A percentile compares a stretch with the other conserved stretches of the same genome.
These are phyloP conservation scores for Pseudopleuronectes americanus DNA, from an alignment of 2,797 vertebrate genomes.

Conservation along the genomic window DNA sequence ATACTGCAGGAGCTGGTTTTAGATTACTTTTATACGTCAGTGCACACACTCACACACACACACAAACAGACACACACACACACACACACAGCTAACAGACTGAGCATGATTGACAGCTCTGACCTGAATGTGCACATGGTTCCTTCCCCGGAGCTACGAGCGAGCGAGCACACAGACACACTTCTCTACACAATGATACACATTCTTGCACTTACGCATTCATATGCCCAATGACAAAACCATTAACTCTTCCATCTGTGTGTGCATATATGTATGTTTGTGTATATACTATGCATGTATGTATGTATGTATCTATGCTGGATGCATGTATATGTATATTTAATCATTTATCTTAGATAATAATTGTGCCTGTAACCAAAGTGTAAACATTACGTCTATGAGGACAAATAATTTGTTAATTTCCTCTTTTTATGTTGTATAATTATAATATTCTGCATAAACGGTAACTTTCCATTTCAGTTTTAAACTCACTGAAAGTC, in stretches of 20 bases:
- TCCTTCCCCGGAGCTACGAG: slow-evolving; percentile 64
- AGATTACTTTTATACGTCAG: slow-evolving; percentile 42
- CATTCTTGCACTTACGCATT: slow-evolving; percentile 34
- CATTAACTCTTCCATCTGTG: slow-evolving; percentile 36
- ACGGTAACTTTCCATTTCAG: background rate
- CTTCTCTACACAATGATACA: slow-evolving; percentile 31
- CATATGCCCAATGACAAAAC: slow-evolving; percentile 49
- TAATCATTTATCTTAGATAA: background rate
- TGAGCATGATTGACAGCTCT: slow-evolving; percentile 81
- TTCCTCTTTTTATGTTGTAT: background rate
- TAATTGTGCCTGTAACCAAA: background rate
- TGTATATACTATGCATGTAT: background rate
- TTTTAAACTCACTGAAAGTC: background rate
- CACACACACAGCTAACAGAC: slow-evolving; percentile 40
- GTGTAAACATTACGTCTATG: background rate
- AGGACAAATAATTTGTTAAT: background rate
- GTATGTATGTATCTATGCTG: background rate
- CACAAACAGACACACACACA: slow-evolving; percentile 18
- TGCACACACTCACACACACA: slow-evolving; percentile 17
- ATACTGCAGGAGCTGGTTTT: slow-evolving; percentile 33
- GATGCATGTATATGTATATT: background rate
- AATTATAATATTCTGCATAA: background rate
- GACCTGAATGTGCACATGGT: slow-evolving; percentile 79
- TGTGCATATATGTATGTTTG: slow-evolving; percentile 4
- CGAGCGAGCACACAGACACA: slow-evolving; percentile 35